These are phyloP conservation scores for Stenurella melanura DNA, from an alignment of 2,888 invertebrate genomes.

Conservation along the genomic window DNA sequence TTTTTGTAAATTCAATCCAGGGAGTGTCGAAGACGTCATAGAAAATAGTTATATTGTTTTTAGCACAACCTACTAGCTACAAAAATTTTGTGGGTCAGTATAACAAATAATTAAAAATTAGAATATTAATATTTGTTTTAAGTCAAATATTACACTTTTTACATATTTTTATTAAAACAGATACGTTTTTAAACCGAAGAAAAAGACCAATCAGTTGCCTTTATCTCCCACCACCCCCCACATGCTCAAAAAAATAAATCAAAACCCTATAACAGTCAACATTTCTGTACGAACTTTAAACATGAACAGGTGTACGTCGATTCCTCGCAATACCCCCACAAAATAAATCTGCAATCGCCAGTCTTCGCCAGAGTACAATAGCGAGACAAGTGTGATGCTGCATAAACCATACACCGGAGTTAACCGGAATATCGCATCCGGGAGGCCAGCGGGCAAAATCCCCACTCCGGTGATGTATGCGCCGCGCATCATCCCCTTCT, in stretches of 20 bases:
- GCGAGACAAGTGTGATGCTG: conserved; percentile 39
- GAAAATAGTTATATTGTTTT: too few species aligned
- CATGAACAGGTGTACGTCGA: not conserved
- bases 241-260: not conserved
- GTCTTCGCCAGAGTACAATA: not conserved
- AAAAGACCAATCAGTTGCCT: too few species aligned
- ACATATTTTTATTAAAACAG: too few species aligned
- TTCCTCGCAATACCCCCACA: not conserved
- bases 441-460: conserved; percentile 64
- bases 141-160: too few species aligned
- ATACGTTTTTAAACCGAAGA: too few species aligned
- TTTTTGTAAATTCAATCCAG: too few species aligned
- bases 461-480: conserved; percentile 68
- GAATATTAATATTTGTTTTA: too few species aligned
- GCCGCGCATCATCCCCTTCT: conserved; percentile 72
- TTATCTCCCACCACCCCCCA: too few species aligned
- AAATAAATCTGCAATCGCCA: not conserved
- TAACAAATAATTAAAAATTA: too few species aligned
- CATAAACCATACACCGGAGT: conserved; percentile 61
- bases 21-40: too few species aligned
- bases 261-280: not conserved
- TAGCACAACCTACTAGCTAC: too few species aligned
- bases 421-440: conserved; percentile 66
- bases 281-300: not conserved
- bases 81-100: too few species aligned